Conservation (phyloP, 2,888 invertebrate genomes). For the Lepas anatifera region DNA sequence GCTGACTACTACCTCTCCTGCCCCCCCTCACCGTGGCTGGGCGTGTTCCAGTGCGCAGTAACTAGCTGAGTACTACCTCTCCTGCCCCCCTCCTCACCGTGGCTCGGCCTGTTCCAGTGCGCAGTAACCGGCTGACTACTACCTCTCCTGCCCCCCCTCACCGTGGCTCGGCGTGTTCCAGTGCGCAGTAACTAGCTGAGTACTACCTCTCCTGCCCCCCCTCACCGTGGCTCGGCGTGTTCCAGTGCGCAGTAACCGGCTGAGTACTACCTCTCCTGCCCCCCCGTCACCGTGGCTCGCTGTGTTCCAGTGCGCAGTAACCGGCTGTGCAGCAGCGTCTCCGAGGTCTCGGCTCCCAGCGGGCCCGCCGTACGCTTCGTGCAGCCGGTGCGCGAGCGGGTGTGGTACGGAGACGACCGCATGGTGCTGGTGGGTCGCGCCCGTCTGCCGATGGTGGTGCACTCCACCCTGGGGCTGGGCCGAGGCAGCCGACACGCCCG, state of each 20-base stretch:
- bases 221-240: not conserved
- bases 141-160: not conserved
- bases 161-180: not conserved
- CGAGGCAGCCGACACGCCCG: not conserved
- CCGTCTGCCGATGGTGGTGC: not conserved
- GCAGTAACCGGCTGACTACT: not conserved
- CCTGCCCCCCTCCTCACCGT: not conserved
- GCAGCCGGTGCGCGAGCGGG: not conserved
- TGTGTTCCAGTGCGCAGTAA: not conserved
- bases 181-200: not conserved
- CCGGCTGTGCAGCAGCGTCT: not conserved
- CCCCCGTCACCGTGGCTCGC: not conserved
- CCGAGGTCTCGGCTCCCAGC: constrained; percentile 1
- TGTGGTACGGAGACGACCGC: not conserved
- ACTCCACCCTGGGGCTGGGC: not conserved
- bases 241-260: not conserved
- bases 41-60: not conserved
- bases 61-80: not conserved
- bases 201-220: not conserved
- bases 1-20: not conserved
- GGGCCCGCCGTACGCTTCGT: not conserved
- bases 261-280: not conserved
- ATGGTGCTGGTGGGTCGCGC: not conserved
- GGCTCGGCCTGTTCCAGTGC: no score
- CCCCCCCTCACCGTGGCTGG: not conserved